phyloP scores from a whole-genome alignment of 2,113 vertebrate genomes.

The Misgurnus anguillicaudatus region DNA sequence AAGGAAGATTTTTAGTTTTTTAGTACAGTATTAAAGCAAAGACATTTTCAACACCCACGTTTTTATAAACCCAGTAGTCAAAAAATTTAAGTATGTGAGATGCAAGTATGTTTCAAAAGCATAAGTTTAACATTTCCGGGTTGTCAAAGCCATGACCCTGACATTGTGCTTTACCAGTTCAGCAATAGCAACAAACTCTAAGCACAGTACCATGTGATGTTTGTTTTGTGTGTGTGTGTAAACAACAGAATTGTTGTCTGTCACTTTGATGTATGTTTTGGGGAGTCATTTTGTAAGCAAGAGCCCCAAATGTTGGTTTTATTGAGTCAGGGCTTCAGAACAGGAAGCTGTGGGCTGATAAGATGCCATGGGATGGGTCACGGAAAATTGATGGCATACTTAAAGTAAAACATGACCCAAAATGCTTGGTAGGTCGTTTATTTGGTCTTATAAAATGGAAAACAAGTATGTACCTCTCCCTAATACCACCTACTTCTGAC shows the following conservation, averaged over 20 bases:
- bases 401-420: background rate
- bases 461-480: too few species aligned
- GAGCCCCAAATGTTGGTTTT: slow-evolving; percentile 25
- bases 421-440: too few species aligned
- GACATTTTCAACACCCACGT: slow-evolving; percentile 12
- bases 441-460: too few species aligned
- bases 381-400: slow-evolving; percentile 25
- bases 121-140: background rate
- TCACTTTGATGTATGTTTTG: slow-evolving; percentile 38
- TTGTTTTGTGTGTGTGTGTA: background rate
- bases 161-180: too few species aligned
- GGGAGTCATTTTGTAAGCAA: slow-evolving; percentile 32
- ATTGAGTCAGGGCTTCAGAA: slow-evolving; percentile 26
- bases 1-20: background rate
- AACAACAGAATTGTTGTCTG: background rate
- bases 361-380: slow-evolving; percentile 18
- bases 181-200: too few species aligned
- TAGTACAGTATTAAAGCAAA: background rate
- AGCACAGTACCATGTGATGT: background rate
- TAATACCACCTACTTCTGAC: too few species aligned
- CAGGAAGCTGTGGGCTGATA: slow-evolving; percentile 37
- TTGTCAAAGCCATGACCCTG: too few species aligned
- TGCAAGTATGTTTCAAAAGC: background rate
- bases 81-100: background rate
- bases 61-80: background rate